Base-by-base conservation (phyloP, 2,113 vertebrate genomes). In the Psilopogon haemacephalus region DNA sequence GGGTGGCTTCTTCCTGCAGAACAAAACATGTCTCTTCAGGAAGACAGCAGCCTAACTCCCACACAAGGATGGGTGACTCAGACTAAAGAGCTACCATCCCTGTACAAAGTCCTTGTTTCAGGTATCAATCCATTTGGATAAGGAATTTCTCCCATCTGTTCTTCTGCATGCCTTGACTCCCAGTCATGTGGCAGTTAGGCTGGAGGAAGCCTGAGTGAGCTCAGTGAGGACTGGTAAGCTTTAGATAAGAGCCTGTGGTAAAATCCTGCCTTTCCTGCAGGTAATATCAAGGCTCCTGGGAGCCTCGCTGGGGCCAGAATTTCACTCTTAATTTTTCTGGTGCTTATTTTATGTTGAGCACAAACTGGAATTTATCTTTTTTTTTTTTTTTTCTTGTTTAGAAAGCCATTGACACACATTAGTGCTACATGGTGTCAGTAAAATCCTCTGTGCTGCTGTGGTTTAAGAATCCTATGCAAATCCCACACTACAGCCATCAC, bases 391-490 rank as follows among this genome's bases (percentile, higher is more conserved):
- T 33, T 69, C 74, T 92, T 85, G 14, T 44, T 84, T 94, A 89
- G 56, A 84, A 83, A 90, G 37, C 38, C 84, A 94, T 44, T 52
- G 82, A 70, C 75, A 65, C 24, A 65, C 17, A 23, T 13, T 5
- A 69, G 71, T 8, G 50, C 59, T 58, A 67, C 56, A 27, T 1
- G 42, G 21, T 44, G 67, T 11, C 9, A 6, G 60, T 14, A 95
- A 92, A 90, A 82, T 21, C 78, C 87, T 77, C 58, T 27, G 37
- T 35, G 46, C 56, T 93, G 59, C 80, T 89, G 80, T 55, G 42
- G 58, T 91, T 89, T 88, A 82, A 93, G 88, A 91, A 95, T 77
- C 64, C 44, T 67, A 76, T 95, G 87, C 72, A 96, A 95, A 96
- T 94, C 76, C 24, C 79, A 77, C 83, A 88, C 81, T 33, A 20